Percentiles rank a stretch among this genome's conserved stretches.
Conservation (phyloP, 2,797 vertebrate genomes). For the Iguana delicatissima region DNA sequence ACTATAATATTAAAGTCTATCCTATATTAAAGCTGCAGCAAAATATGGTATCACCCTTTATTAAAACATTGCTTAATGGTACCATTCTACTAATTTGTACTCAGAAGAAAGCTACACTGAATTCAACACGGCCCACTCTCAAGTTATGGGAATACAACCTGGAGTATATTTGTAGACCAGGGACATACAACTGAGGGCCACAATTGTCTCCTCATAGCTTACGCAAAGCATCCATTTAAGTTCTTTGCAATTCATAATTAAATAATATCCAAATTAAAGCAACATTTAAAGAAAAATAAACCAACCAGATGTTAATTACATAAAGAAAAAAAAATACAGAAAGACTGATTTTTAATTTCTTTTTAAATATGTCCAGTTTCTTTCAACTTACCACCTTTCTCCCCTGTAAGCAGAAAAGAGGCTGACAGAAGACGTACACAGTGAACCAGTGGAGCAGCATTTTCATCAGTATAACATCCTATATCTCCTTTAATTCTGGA, state of each 20-base stretch:
- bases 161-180: background rate
- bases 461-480: constrained; percentile 89
- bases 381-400: constrained; percentile 86
- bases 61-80: background rate
- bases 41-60: background rate
- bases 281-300: background rate
- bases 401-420: constrained; percentile 93
- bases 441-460: constrained; percentile 90
- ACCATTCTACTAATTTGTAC: background rate
- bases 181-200: no score
- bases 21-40: background rate
- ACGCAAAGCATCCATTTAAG: background rate
- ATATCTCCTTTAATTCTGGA: constrained; percentile 93
- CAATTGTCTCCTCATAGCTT: background rate
- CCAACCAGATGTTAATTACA: background rate
- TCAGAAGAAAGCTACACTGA: background rate
- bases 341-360: background rate
- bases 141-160: background rate
- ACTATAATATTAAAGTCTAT: background rate
- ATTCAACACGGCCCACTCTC: background rate
- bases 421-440: constrained; percentile 94
- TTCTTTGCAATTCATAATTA: background rate
- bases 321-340: background rate
- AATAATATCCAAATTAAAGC: background rate
- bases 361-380: background rate